Evolutionary conservation across 2,113 vertebrate species (phyloP).

Genomic region (Ictalurus punctatus): DNA sequence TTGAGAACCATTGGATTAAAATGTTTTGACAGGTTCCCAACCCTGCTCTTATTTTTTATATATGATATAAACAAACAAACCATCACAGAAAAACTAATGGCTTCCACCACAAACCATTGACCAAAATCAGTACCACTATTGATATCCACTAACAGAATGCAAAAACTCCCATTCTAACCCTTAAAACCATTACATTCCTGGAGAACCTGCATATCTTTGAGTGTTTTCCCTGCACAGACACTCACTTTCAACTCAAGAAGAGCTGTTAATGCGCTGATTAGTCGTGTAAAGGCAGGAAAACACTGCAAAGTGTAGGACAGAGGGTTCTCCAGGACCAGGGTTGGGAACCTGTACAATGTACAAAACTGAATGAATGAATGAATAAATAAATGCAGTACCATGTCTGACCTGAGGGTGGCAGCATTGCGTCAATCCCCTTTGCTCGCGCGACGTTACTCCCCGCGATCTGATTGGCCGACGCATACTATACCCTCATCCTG

Average conservation of each 20-base stretch:
- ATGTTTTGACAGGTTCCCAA: too few relatives aligned
- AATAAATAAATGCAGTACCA: background rate
- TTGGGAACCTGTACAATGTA: too few relatives aligned
- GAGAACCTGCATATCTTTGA: background rate
- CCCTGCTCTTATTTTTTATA: too few relatives aligned
- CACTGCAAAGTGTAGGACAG: too few relatives aligned
- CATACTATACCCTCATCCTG: background rate
- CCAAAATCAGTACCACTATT: too few relatives aligned
- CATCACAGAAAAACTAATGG: too few relatives aligned
- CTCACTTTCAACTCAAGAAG: background rate
- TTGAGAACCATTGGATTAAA: background rate
- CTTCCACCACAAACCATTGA: too few relatives aligned
- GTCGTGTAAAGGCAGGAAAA: background rate
- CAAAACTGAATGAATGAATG: background rate
- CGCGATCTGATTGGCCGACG: constrained; percentile 30
- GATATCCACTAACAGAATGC: too few relatives aligned
- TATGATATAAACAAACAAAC: too few relatives aligned
- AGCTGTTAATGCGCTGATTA: background rate
- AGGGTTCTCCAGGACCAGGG: background rate
- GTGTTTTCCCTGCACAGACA: background rate
- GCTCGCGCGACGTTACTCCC: too few relatives aligned
- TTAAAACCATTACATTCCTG: too few relatives aligned
- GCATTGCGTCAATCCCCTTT: background rate
- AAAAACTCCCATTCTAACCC: too few relatives aligned
- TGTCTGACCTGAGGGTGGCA: background rate